A percentile compares a stretch with the other conserved stretches of the same genome.
These are phyloP conservation scores for Micoletzkya japonica DNA, from an alignment of 2,888 invertebrate genomes.

Conservation along the genomic window DNA sequence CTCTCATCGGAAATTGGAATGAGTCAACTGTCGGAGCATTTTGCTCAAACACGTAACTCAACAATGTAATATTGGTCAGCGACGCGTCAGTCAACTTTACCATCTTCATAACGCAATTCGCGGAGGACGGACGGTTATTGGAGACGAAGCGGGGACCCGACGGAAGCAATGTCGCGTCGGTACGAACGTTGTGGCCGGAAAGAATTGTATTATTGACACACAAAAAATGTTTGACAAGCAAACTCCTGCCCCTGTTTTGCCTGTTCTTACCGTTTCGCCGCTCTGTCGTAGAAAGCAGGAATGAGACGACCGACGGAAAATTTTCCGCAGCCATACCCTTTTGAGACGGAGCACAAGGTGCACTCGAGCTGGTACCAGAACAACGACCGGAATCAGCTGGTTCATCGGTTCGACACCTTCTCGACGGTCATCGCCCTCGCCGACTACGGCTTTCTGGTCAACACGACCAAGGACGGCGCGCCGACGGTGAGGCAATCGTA, in stretches of 20 bases:
- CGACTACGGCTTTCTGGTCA: slow-evolving; percentile 9
- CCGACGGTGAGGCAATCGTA: slow-evolving; percentile 13
- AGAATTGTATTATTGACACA: background rate
- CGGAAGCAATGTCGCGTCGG: slow-evolving; percentile 3
- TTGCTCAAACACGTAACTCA: too few species aligned
- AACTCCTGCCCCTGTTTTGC: too few species aligned
- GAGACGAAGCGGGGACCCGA: slow-evolving; percentile 24
- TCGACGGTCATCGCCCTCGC: slow-evolving; percentile 7
- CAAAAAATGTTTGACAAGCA: background rate
- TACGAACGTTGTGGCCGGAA: background rate
- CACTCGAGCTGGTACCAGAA: slow-evolving; percentile 23
- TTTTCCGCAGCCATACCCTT: background rate
- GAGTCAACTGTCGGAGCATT: too few species aligned
- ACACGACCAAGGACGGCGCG: slow-evolving; percentile 14
- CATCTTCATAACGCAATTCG: slow-evolving; percentile 20
- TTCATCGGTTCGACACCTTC: slow-evolving; percentile 16
- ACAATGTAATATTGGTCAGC: too few species aligned
- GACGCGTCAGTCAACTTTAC: slow-evolving; percentile 18
- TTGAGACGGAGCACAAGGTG: slow-evolving; percentile 23
- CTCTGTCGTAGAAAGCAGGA: background rate
- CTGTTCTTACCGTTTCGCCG: background rate
- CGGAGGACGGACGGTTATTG: slow-evolving; percentile 12
- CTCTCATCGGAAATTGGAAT: too few species aligned
- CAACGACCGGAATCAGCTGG: slow-evolving; percentile 3
- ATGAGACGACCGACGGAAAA: background rate